phyloP scores from a whole-genome alignment of 2,113 vertebrate species.

The Sclerurus mexicanus region DNA sequence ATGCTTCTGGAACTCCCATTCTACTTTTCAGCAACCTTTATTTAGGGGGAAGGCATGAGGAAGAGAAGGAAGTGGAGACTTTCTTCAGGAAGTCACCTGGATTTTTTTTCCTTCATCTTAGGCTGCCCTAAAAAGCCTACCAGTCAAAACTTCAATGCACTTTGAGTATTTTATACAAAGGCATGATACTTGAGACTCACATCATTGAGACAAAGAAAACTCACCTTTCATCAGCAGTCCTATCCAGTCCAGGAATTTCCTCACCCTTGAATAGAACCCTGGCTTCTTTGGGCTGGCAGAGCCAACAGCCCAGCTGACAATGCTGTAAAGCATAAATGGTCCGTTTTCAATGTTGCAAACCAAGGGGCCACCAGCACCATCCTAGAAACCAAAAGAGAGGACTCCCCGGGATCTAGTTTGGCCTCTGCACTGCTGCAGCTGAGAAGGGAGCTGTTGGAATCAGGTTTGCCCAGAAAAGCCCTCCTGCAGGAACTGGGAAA shows the following conservation, averaged over 20 bases:
- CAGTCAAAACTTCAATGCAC: not conserved
- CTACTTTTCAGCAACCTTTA: not conserved
- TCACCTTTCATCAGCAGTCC: not conserved
- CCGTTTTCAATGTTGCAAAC: not conserved
- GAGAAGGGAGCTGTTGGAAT: not conserved
- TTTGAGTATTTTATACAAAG: not conserved
- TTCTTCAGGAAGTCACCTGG: not conserved
- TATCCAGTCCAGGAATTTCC: constrained; percentile 14
- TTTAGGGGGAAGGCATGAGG: not conserved
- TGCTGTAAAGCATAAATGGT: not conserved
- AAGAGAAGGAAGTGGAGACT: not conserved
- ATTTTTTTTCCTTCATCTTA: not conserved
- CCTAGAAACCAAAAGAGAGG: not conserved
- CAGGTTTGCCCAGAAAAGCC: not conserved
- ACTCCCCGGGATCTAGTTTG: accelerated
- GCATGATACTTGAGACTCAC: not conserved
- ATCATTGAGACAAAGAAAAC: not conserved
- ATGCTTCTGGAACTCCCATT: not conserved
- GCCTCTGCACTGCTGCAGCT: not conserved
- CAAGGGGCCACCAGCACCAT: not conserved
- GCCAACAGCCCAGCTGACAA: not conserved
- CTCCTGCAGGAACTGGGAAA: not conserved
- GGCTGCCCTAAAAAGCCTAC: not conserved
- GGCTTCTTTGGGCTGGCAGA: not conserved
- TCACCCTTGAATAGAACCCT: not conserved